Conservation (phyloP, 1,140 invertebrate species). For the Drosophila rufa region DNA sequence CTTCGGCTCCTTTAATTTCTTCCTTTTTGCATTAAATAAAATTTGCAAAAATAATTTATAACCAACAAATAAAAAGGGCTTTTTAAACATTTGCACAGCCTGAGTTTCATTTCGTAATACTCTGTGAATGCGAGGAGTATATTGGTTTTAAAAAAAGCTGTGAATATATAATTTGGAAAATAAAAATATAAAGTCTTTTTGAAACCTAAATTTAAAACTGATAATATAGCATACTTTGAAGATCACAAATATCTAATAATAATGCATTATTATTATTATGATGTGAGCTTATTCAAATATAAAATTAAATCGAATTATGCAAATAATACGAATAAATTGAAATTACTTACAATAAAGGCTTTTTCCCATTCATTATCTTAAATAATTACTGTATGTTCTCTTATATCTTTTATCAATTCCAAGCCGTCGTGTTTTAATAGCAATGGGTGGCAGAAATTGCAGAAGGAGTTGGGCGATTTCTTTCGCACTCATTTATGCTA, state of each 20-base stretch:
- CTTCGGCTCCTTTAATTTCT: conserved; percentile 57
- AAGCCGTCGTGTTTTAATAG: conserved; percentile 1
- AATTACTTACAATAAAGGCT: neutral
- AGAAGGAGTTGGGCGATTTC: conserved; percentile 35
- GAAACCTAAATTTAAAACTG: neutral
- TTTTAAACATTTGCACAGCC: conserved; percentile 59
- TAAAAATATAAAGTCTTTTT: neutral
- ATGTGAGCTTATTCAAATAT: neutral
- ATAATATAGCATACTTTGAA: neutral
- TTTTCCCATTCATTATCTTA: neutral
- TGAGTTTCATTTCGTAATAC: conserved; percentile 9
- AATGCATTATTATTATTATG: neutral
- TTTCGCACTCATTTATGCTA: conserved; percentile 78
- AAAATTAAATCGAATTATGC: no score
- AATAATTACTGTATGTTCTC: neutral
- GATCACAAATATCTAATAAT: neutral
- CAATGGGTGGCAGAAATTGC: neutral
- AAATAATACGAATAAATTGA: neutral
- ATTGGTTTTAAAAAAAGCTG: neutral
- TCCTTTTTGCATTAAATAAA: conserved; percentile 74
- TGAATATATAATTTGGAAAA: neutral
- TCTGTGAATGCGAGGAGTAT: neutral
- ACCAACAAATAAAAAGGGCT: conserved; percentile 55
- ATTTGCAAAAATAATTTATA: conserved; percentile 81
- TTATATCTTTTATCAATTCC: conserved; percentile 23